A percentile compares a stretch with the other conserved stretches of the same genome.
Conservation (phyloP, 2,888 invertebrate genomes). For the Cryptocephalus moraei region DNA sequence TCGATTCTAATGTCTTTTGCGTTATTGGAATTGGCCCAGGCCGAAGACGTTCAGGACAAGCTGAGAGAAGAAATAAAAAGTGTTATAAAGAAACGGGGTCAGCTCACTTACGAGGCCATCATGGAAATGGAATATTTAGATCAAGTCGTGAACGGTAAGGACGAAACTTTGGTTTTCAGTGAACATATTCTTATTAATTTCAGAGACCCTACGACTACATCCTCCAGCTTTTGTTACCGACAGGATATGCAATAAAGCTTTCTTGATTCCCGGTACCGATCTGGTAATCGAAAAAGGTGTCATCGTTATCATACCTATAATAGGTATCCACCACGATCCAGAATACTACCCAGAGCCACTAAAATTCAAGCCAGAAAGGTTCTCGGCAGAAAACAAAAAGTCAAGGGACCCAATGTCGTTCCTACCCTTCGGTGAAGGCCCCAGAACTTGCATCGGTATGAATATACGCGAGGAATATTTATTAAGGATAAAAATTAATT, state of each 20-base stretch:
- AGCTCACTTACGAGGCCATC: constrained; percentile 16
- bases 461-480: too few relatives aligned
- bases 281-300: constrained; percentile 9
- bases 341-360: constrained; percentile 11
- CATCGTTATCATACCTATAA: constrained; percentile 4
- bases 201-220: constrained; percentile 12
- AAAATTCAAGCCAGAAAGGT: constrained; percentile 13
- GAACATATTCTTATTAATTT: not conserved
- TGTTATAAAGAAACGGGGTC: constrained; percentile 12
- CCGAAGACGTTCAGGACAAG: constrained; percentile 17
- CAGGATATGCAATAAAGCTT: constrained; percentile 7
- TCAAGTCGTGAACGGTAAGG: constrained; percentile 14
- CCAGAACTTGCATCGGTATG: constrained; percentile 10
- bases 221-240: constrained; percentile 8
- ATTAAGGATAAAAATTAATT: too few relatives aligned
- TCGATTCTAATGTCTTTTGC: constrained; percentile 19
- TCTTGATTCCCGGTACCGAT: constrained; percentile 10
- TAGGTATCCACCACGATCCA: constrained; percentile 9
- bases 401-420: constrained; percentile 4
- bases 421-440: constrained; percentile 13
- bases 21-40: constrained; percentile 17
- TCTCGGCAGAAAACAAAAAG: constrained; percentile 8
- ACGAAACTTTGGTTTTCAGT: too few relatives aligned
- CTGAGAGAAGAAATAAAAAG: constrained; percentile 13
- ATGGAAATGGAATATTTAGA: constrained; percentile 19